Evolutionary conservation across 2,797 vertebrate genomes (phyloP).

Genomic region (Galago senegalensis): DNA sequence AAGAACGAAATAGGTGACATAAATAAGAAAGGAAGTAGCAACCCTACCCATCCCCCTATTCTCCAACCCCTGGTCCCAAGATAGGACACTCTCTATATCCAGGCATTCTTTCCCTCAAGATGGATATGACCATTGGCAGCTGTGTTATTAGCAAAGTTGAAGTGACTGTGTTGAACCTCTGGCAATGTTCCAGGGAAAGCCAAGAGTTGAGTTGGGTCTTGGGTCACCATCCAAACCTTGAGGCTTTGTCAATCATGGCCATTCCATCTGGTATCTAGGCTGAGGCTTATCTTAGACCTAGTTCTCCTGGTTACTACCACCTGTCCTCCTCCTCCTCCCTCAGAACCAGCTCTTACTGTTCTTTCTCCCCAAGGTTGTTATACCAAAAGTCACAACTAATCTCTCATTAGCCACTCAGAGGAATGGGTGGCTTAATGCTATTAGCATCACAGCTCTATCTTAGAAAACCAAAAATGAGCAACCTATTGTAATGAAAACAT

Average conservation of each 20-base stretch:
- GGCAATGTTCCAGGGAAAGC: neutral
- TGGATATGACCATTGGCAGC: neutral
- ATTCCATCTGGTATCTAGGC: neutral
- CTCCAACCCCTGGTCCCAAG: neutral
- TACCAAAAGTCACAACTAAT: neutral
- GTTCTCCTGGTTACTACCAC: neutral
- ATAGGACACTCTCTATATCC: conserved; percentile 8
- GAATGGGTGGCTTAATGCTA: neutral
- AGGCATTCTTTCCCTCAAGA: conserved; percentile 8
- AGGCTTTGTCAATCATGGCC: neutral
- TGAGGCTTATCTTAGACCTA: neutral
- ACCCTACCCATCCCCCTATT: neutral
- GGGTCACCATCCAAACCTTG: conserved; percentile 16
- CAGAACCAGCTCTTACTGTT: neutral
- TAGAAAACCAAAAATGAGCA: conserved; percentile 46
- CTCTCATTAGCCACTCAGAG: conserved; percentile 10
- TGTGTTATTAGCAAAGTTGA: neutral
- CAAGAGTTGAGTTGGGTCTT: neutral
- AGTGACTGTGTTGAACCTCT: neutral
- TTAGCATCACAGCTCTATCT: conserved; percentile 39
- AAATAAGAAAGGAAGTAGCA: conserved; percentile 33
- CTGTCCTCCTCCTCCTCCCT: neutral
- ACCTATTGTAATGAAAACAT: conserved; percentile 25
- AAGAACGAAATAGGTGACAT: conserved; percentile 38
- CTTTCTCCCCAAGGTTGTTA: neutral